Percentiles rank a stretch among this genome's conserved stretches.
These are phyloP conservation scores for Schlechtendalia chinensis DNA, from an alignment of 1,140 invertebrate genomes.

Conservation along the genomic window DNA sequence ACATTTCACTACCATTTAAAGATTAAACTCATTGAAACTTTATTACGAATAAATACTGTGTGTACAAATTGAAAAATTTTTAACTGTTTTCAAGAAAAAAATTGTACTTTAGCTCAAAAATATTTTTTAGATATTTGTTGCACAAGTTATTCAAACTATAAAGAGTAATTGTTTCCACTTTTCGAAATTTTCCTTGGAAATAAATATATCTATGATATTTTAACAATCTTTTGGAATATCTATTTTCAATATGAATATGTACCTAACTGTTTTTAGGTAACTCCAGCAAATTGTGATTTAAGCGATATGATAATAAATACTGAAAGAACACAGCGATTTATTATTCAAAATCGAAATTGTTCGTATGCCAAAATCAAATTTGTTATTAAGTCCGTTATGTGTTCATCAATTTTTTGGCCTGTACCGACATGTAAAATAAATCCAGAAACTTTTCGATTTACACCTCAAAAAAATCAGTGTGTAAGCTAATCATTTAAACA, in stretches of 20 bases:
- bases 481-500: not conserved
- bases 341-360: not conserved
- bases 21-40: too few species aligned
- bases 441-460: conserved; percentile 22
- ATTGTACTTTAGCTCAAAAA: too few species aligned
- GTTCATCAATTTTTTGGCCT: not conserved
- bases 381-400: not conserved
- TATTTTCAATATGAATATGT: not conserved
- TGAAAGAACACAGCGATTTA: not conserved
- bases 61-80: too few species aligned
- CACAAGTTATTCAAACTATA: too few species aligned
- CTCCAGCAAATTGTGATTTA: not conserved
- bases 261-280: conserved; percentile 11
- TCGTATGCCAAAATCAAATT: conserved; percentile 12
- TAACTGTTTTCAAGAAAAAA: too few species aligned
- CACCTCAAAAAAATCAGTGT: conserved; percentile 12
- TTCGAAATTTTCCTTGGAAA: too few species aligned
- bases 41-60: too few species aligned
- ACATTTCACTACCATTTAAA: too few species aligned
- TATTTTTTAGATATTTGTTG: too few species aligned
- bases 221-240: too few species aligned
- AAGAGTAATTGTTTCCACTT: too few species aligned
- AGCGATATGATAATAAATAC: conserved; percentile 13
- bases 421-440: conserved; percentile 4
- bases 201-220: too few species aligned